Evolutionary conservation across 2,888 invertebrate genomes (phyloP), one percentile per base, ranked within the genome.

Genomic region (Melolontha melolontha): DNA sequence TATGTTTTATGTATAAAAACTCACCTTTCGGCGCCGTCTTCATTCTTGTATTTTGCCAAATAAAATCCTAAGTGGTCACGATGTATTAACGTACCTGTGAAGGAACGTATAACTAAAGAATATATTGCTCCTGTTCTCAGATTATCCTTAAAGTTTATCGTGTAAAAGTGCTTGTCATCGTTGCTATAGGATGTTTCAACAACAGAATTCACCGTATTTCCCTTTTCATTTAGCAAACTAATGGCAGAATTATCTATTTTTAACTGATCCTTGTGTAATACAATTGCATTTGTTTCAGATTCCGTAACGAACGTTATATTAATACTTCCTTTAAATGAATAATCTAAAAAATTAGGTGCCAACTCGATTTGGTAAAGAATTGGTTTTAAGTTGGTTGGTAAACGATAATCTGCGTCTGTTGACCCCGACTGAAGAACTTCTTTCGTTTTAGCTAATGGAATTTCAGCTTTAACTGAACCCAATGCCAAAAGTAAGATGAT

Each of bases 271-370:
- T 22, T 34, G 17, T 66, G 66, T n/a, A 66, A 8, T 10, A 44
- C 29, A 10, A 66, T 14, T n/a, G 29, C 50, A 34, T 66, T 57
- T 1, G 11, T 59, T 5, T 29, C 14, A 11, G 27, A 14, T n/a
- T 10, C 10, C 1, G 27, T 22, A 2, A 29, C 14, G 41, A 59
- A 49, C 5, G 17, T 16, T 16, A 66, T 59, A 7, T 27, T 14
- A 17, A 59, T 47, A 12, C 50, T 47, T 14, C 66, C 66, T 1
- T 29, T 34, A 29, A 59, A 66, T 10, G 66, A 59, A 17, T 49
- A 16, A 4, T 44, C 44, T n/a, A n/a, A 40, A 22, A 66, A 66
- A 47, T 66, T 27, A 42, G 66, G 66, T 47, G 59, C 66, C 12
- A 66, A 17, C 16, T 11, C 39, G 11, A 66, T 14, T 27, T 47